Conservation (phyloP, 2,797 vertebrate species). For the Echiichthys vipera region DNA sequence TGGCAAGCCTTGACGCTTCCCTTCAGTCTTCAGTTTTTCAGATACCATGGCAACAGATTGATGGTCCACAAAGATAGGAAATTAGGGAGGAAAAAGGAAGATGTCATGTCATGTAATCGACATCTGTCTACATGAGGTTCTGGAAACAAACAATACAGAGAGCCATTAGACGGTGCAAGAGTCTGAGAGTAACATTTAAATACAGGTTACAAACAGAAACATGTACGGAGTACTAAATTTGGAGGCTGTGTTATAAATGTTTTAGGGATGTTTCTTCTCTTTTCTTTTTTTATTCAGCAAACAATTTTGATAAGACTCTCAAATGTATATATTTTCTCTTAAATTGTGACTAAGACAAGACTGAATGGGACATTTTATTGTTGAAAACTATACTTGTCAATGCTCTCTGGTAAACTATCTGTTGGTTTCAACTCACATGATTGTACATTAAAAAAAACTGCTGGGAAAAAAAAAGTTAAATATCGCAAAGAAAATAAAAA, state of each 20-base stretch:
- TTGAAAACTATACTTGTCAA: not conserved
- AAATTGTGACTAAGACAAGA: too few relatives aligned
- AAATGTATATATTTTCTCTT: not conserved
- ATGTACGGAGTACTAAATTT: too few relatives aligned
- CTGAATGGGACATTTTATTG: not conserved
- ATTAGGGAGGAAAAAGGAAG: conserved; percentile 41
- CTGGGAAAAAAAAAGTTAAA: not conserved
- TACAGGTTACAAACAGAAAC: not conserved
- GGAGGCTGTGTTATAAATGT: too few relatives aligned
- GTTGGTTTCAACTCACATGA: too few relatives aligned
- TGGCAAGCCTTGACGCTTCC: conserved; percentile 66
- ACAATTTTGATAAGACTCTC: not conserved
- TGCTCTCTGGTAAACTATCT: not conserved
- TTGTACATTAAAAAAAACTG: too few relatives aligned
- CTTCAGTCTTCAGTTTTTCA: conserved; percentile 68
- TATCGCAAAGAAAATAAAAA: too few relatives aligned
- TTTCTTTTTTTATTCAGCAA: not conserved
- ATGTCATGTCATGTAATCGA: conserved; percentile 46
- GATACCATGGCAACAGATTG: conserved; percentile 74
- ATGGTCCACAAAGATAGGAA: conserved; percentile 60
- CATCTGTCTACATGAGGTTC: conserved; percentile 81
- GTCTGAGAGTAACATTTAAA: conserved; percentile 5
- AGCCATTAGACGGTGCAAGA: conserved; percentile 21
- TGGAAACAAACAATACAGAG: conserved; percentile 71
- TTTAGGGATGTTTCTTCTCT: too few relatives aligned